Percentiles rank a stretch among this genome's conserved stretches.
Conservation (phyloP, 2,888 invertebrate species). For the Tyria jacobaeae region DNA sequence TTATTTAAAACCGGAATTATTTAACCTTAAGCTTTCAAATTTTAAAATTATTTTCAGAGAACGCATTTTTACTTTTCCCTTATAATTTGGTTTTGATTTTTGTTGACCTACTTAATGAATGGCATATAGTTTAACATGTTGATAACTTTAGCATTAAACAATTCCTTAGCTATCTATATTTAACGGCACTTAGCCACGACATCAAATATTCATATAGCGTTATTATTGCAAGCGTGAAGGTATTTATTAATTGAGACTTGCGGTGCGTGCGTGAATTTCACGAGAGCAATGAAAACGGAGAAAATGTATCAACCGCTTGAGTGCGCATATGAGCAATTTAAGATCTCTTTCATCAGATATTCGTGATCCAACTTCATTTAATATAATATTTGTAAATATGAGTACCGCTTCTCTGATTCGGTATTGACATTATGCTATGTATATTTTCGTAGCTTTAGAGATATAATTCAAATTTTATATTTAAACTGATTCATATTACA, state of each 20-base stretch:
- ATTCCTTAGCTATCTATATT: constrained; percentile 12
- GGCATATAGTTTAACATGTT: constrained; percentile 24
- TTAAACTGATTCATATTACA: no score
- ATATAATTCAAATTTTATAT: no score
- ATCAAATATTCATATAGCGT: constrained; percentile 72
- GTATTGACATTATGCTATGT: no score
- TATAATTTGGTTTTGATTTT: constrained; percentile 27
- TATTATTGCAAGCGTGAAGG: constrained; percentile 78
- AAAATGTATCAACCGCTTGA: constrained; percentile 77
- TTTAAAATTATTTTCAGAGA: background rate
- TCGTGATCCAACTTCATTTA: background rate
- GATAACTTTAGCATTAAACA: constrained; percentile 30
- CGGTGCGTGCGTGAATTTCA: constrained; percentile 78
- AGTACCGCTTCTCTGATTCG: background rate
- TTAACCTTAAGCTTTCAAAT: background rate
- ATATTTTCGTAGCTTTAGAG: background rate
- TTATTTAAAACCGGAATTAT: no score
- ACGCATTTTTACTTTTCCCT: background rate
- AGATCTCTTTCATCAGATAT: constrained; percentile 15
- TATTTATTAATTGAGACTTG: constrained; percentile 73
- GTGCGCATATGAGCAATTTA: constrained; percentile 55
- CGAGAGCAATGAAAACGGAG: constrained; percentile 79
- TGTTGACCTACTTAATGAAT: constrained; percentile 17
- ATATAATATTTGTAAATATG: background rate
- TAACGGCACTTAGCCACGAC: constrained; percentile 49